Conservation (phyloP, 2,888 invertebrate species). For the Drosophila rubida region DNA sequence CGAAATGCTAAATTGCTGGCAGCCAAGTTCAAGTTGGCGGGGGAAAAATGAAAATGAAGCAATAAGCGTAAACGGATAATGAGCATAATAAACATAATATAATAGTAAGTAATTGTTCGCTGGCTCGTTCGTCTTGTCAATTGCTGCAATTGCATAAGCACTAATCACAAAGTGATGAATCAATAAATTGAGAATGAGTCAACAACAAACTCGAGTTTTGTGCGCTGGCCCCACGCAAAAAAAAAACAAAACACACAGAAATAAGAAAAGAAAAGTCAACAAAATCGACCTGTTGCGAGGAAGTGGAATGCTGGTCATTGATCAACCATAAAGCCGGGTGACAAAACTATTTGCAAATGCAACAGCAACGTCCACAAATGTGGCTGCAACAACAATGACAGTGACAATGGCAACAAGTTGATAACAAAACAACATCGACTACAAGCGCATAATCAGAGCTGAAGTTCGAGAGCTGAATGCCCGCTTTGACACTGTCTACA, state of each 20-base stretch:
- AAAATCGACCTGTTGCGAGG: background rate
- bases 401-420: slow-evolving; percentile 7
- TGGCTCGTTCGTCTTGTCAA: slow-evolving; percentile 6
- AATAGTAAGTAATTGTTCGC: slow-evolving; percentile 8
- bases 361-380: background rate
- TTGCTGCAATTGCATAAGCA: slow-evolving; percentile 36
- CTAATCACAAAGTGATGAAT: slow-evolving; percentile 40
- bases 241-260: background rate
- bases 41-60: background rate
- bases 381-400: background rate
- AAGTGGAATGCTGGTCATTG: slow-evolving; percentile 27
- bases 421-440: slow-evolving; percentile 8
- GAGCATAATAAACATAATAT: slow-evolving; percentile 11
- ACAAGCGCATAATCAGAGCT: slow-evolving; percentile 19
- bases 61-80: background rate
- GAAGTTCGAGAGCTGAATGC: background rate
- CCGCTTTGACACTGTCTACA: slow-evolving; percentile 37
- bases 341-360: slow-evolving; percentile 29
- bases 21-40: slow-evolving; percentile 10
- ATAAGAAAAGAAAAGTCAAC: background rate
- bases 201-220: slow-evolving; percentile 6
- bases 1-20: background rate
- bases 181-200: slow-evolving; percentile 39
- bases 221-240: background rate
- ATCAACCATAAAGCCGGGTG: slow-evolving; percentile 21